A percentile compares a stretch with the other conserved stretches of the same genome.
phyloP scores from a whole-genome alignment of 2,113 vertebrate genomes.

The Hippopotamus amphibius region DNA sequence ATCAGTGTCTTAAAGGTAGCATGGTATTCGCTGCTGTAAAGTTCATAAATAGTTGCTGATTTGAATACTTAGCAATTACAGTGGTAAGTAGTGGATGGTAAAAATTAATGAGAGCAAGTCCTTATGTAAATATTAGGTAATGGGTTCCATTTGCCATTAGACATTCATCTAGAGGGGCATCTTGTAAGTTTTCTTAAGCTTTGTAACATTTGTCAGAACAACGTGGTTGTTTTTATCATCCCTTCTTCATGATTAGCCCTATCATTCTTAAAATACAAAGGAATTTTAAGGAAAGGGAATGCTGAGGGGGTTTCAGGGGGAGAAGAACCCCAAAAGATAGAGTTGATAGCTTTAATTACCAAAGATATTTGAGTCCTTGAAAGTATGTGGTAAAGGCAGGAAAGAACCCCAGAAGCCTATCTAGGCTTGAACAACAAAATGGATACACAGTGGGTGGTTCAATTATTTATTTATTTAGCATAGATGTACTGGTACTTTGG shows the following conservation, averaged over 20 bases:
- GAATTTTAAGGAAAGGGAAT: slow-evolving; percentile 47
- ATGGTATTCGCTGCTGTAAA: slow-evolving; percentile 13
- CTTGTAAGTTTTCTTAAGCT: slow-evolving; percentile 15
- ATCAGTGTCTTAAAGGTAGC: neutral
- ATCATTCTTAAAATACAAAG: slow-evolving; percentile 27
- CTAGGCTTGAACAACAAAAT: neutral
- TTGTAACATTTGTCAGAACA: slow-evolving; percentile 56
- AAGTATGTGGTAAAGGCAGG: neutral
- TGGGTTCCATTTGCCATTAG: neutral
- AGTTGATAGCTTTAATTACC: slow-evolving; percentile 2
- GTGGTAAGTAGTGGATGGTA: neutral
- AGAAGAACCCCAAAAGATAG: neutral
- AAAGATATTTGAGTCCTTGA: neutral
- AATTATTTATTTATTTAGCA: neutral
- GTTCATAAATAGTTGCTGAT: slow-evolving; percentile 31
- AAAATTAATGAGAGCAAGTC: slow-evolving; percentile 25
- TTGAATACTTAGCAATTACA: slow-evolving; percentile 62
- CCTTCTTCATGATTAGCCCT: neutral
- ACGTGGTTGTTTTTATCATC: slow-evolving; percentile 23
- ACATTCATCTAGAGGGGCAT: neutral
- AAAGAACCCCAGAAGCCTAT: neutral
- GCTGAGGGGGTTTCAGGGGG: neutral
- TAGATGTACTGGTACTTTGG: neutral
- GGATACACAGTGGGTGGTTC: neutral
- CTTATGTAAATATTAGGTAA: slow-evolving; percentile 30